These are phyloP conservation scores for Gorsachius goisagi DNA, from an alignment of 2,113 vertebrate genomes.

Conservation along the genomic window DNA sequence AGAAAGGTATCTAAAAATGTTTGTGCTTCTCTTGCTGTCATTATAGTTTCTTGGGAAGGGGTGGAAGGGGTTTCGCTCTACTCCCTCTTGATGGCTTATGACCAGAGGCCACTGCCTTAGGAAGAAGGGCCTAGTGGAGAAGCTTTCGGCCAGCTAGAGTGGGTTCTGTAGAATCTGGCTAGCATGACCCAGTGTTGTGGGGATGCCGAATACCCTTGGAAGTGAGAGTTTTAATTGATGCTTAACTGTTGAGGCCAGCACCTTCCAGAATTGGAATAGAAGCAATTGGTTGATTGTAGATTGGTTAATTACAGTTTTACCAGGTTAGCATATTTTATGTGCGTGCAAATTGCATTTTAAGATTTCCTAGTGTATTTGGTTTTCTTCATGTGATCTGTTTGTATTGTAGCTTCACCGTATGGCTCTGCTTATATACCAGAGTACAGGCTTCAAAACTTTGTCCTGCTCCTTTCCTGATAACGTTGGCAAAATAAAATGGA, in stretches of 20 bases:
- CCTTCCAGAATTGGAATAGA: not conserved
- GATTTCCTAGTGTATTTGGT: not conserved
- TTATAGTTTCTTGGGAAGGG: not conserved
- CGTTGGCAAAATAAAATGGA: not conserved
- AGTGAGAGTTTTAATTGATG: not conserved
- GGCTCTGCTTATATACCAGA: not conserved
- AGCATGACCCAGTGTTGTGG: not conserved
- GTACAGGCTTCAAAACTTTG: not conserved
- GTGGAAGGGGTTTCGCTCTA: not conserved
- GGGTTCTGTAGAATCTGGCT: not conserved
- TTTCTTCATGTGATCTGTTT: not conserved
- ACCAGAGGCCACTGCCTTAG: not conserved
- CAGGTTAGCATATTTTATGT: not conserved
- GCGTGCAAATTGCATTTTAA: not conserved
- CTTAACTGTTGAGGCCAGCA: not conserved
- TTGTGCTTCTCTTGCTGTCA: not conserved
- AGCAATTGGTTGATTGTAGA: not conserved
- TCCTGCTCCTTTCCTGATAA: not conserved
- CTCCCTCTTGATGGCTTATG: not conserved
- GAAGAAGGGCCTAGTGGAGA: not conserved
- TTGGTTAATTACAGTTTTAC: not conserved
- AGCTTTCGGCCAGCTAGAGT: not conserved
- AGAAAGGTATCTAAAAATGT: not conserved
- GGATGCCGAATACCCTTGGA: not conserved
- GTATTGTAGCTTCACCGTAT: not conserved